Evolutionary conservation across 2,888 invertebrate genomes (phyloP).

Genomic region (Sthenelais limicola): DNA sequence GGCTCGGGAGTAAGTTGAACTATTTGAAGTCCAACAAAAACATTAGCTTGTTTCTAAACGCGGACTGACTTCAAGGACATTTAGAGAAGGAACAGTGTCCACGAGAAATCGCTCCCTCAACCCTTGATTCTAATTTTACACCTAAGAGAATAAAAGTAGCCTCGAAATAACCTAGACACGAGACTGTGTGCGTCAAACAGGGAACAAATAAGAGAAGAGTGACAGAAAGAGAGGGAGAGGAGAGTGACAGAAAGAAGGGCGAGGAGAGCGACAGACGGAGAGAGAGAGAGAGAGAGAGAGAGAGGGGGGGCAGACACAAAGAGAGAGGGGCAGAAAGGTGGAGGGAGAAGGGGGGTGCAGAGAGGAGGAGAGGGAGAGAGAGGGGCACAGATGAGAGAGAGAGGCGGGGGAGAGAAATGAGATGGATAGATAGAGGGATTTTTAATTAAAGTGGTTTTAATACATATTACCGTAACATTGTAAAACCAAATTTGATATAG

Average conservation of each 20-base stretch:
- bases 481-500: no score
- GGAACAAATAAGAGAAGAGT: not conserved
- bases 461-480: no score
- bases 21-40: no score
- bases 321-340: not conserved
- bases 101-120: no score
- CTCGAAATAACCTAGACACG: no score
- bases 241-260: not conserved
- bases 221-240: not conserved
- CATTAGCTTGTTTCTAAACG: no score
- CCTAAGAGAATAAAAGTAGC: no score
- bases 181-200: not conserved
- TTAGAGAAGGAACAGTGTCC: no score
- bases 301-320: not conserved
- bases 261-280: not conserved
- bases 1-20: no score
- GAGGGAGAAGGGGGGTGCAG: not conserved
- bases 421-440: not conserved
- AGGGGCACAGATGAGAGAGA: not conserved
- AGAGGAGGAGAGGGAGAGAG: not conserved
- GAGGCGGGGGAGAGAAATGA: not conserved
- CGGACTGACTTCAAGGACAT: no score
- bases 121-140: no score
- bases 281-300: not conserved
- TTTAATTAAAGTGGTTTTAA: no score